These are phyloP conservation scores for Drosophila nannoptera DNA, from an alignment of 1,140 invertebrate species.

Conservation along the genomic window DNA sequence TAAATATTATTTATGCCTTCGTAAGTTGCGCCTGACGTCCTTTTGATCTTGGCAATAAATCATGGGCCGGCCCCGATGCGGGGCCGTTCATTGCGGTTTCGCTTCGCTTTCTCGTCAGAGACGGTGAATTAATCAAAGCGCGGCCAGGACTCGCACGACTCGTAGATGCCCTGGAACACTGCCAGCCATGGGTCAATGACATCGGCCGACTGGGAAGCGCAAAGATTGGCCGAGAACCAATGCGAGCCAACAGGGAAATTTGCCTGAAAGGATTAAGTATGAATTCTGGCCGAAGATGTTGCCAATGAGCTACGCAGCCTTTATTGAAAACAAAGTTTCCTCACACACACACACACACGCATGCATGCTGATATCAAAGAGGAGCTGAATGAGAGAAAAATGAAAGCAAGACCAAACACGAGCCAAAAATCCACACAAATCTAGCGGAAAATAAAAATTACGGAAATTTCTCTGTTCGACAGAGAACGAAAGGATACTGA, in stretches of 20 bases:
- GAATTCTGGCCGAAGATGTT: conserved; percentile 10
- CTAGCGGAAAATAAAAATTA: conserved; percentile 72
- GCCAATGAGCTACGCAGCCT: conserved; percentile 1
- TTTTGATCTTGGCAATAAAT: conserved; percentile 48
- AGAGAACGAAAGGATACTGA: neutral
- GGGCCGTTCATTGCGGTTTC: conserved; percentile 6
- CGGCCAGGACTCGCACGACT: neutral
- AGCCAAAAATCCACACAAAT: conserved; percentile 57
- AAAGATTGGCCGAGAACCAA: neutral
- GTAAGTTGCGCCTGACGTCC: conserved; percentile 20
- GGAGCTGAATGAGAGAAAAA: conserved; percentile 19
- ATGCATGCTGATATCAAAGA: neutral
- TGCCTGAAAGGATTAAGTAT: conserved; percentile 7
- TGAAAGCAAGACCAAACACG: conserved; percentile 29
- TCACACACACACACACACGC: neutral
- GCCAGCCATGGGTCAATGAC: neutral
- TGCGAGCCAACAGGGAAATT: neutral
- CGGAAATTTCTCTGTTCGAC: conserved; percentile 53
- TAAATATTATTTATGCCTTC: conserved; percentile 23
- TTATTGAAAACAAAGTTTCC: neutral
- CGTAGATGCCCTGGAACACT: neutral
- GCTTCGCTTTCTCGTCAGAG: conserved; percentile 25
- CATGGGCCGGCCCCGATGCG: conserved; percentile 14
- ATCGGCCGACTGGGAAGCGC: neutral
- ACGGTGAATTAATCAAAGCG: conserved; percentile 50